Evolutionary conservation across 2,888 invertebrate species (phyloP), one percentile per base, ranked within the genome.

Genomic region (Melanophora roralis): DNA sequence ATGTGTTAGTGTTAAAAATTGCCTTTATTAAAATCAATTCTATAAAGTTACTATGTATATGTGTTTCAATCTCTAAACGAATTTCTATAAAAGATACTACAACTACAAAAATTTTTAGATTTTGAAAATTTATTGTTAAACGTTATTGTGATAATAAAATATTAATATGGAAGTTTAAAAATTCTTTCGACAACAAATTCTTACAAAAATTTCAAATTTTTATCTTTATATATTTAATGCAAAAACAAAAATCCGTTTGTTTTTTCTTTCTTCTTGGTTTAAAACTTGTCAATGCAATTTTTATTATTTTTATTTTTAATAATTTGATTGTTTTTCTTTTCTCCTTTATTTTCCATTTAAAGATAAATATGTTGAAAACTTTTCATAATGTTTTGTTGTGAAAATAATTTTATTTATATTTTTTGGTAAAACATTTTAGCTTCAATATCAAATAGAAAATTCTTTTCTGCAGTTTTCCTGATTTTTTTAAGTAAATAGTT

Each of bases 401-500:
- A n/a, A n/a, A n/a, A 38, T 11, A 57, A 9, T 59, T 49, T 43
- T 19, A 16, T 16, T 32, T 55, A 27, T 27, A 9, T 45, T 34
- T 55, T 47, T 47, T 47, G 47, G 47, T 34, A 53, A 72, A 55
- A 14, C 53, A 36, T 72, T 72, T 45, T 23, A 43, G 49, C 64
- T 65, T 51, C 34, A 59, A 49, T 57, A 74, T 38, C 19, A 59
- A 51, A 67, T 43, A 9, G 23, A n/a, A 74, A 59, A 40, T 49
- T 73, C 11, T 47, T 45, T 34, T 1, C 45, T 45, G 47, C 19
- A 27, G 27, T 27, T 27, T 27, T 9, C 14, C n/a, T n/a, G n/a
- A n/a, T n/a, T 19, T 57, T 59, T 57, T 45, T 55, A 55, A 62
- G 49, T 49, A 69, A 76, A 69, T 55, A 57, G 40, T 69, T 76